Percentiles rank a stretch among this genome's conserved stretches.
These are phyloP conservation scores for Malthinus flaveolus DNA, from an alignment of 2,888 invertebrate genomes.

Conservation along the genomic window DNA sequence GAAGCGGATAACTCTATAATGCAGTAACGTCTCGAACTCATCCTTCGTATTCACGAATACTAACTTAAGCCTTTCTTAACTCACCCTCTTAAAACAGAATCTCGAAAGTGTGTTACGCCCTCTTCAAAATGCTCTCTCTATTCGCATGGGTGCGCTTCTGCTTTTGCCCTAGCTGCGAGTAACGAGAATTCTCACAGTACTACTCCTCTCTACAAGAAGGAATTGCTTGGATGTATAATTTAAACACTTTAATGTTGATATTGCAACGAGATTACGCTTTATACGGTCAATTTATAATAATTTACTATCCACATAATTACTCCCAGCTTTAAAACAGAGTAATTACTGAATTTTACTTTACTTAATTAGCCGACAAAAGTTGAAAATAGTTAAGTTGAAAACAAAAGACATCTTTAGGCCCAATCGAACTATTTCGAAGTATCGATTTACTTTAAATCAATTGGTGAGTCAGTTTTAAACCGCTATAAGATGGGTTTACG, in stretches of 20 bases:
- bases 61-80: constrained; percentile 18
- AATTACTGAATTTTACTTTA: constrained; percentile 3
- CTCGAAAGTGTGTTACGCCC: constrained; percentile 21
- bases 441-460: too few relatives aligned
- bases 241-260: constrained; percentile 19
- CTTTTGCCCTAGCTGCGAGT: constrained; percentile 15
- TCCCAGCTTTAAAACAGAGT: not conserved
- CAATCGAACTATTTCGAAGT: too few relatives aligned
- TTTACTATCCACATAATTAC: constrained; percentile 13
- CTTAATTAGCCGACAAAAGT: not conserved
- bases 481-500: too few relatives aligned
- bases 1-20: constrained; percentile 44
- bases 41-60: constrained; percentile 10
- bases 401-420: too few relatives aligned
- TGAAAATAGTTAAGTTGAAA: too few relatives aligned
- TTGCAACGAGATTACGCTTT: constrained; percentile 17
- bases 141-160: constrained; percentile 22
- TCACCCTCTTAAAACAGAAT: constrained; percentile 5
- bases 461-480: too few relatives aligned
- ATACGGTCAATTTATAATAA: constrained; percentile 25
- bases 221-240: constrained; percentile 23
- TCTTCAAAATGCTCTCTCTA: constrained; percentile 15
- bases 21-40: constrained; percentile 29
- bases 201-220: constrained; percentile 7
- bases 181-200: constrained; percentile 29